phyloP scores from a whole-genome alignment of 1,140 invertebrate species.

The Aradophagus sp. region DNA sequence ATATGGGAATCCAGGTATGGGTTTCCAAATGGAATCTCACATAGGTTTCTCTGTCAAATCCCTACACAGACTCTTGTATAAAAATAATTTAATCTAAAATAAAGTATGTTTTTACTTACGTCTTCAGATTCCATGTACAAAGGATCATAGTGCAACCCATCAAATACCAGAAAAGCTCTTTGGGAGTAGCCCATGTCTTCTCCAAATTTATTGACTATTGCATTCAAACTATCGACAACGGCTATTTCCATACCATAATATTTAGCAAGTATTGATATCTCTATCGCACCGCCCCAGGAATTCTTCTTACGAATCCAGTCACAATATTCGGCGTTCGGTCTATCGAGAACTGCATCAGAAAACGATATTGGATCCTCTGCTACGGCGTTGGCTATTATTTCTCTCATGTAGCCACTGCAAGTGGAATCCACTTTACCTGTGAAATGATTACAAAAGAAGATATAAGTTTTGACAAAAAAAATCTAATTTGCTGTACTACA shows the following conservation, averaged over 20 bases:
- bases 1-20: too few relatives aligned
- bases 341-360: slow-evolving; percentile 90
- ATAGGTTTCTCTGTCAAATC: too few relatives aligned
- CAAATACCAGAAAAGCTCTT: slow-evolving; percentile 93
- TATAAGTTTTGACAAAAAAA: too few relatives aligned
- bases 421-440: slow-evolving; percentile 84
- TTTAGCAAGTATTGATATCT: slow-evolving; percentile 90
- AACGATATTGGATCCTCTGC: slow-evolving; percentile 84
- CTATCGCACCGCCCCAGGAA: slow-evolving; percentile 97
- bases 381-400: slow-evolving; percentile 90
- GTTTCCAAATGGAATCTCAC: too few relatives aligned
- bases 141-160: slow-evolving; percentile 97
- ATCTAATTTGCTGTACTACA: too few relatives aligned
- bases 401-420: slow-evolving; percentile 83
- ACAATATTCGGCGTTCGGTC: slow-evolving; percentile 90
- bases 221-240: slow-evolving; percentile 93
- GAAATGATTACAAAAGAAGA: too few relatives aligned
- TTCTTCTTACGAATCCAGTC: slow-evolving; percentile 88
- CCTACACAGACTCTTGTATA: too few relatives aligned
- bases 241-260: slow-evolving; percentile 94
- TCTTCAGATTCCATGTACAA: slow-evolving; percentile 86
- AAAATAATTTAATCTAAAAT: too few relatives aligned
- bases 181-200: slow-evolving; percentile 91
- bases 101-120: too few relatives aligned
- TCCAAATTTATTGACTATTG: slow-evolving; percentile 93